Conservation (phyloP, 2,797 vertebrate species). For the Diceros bicornis region DNA sequence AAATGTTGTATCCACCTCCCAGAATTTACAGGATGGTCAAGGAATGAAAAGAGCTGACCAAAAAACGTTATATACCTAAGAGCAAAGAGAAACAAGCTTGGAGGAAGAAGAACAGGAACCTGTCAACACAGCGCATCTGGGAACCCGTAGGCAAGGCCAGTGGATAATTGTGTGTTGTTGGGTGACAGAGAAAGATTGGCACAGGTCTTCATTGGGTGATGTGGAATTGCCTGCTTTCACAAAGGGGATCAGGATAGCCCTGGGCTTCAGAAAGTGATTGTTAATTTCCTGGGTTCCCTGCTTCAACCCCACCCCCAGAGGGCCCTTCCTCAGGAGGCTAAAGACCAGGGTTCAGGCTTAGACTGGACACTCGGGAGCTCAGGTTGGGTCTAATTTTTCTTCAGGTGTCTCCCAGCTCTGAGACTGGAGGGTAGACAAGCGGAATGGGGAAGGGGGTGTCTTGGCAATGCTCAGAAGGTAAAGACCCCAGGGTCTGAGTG, state of each 20-base stretch:
- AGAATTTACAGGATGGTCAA: constrained; percentile 6
- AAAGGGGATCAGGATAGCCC: background rate
- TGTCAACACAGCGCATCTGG: accelerated
- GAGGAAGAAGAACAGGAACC: background rate
- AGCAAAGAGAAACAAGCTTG: background rate
- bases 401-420: background rate
- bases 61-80: background rate
- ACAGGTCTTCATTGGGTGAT: background rate
- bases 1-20: background rate
- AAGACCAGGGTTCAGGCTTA: background rate
- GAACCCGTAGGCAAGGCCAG: background rate
- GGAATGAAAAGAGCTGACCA: constrained; percentile 17
- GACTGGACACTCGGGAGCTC: background rate
- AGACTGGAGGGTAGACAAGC: background rate
- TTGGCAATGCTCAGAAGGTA: background rate
- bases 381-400: background rate
- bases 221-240: background rate
- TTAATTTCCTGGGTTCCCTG: background rate
- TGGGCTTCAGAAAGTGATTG: background rate
- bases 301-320: background rate
- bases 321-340: background rate
- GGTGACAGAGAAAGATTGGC: background rate
- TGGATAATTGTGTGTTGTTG: background rate
- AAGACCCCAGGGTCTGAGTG: background rate
- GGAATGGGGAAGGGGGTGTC: background rate